These are phyloP conservation scores for Siderastrea radians DNA, from an alignment of 92 coral and sea anemone species.

Conservation along the genomic window DNA sequence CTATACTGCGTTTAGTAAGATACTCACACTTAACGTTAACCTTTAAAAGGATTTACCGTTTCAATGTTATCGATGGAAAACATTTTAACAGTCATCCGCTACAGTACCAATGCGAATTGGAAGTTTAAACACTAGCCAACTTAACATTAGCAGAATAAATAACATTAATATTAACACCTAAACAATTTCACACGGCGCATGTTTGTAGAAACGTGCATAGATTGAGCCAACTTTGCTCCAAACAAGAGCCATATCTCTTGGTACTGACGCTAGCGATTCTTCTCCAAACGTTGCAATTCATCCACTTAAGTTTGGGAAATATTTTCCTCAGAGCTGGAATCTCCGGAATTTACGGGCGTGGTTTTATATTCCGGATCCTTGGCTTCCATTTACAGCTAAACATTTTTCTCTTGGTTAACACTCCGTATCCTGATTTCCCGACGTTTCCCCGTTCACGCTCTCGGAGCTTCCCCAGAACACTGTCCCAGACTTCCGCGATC, in stretches of 20 bases:
- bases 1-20: neutral
- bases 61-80: too few relatives aligned
- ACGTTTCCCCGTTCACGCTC: constrained; percentile 42
- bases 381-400: neutral
- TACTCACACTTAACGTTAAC: neutral
- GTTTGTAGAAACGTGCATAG: neutral
- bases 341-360: neutral
- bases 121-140: neutral
- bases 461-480: constrained; percentile 50
- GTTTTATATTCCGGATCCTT: neutral
- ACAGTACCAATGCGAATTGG: neutral
- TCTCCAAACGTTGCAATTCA: neutral
- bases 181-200: neutral
- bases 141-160: neutral
- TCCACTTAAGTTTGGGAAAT: neutral
- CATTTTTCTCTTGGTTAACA: neutral
- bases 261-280: neutral
- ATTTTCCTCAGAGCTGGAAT: neutral
- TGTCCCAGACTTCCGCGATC: constrained; percentile 51
- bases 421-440: constrained; percentile 33
- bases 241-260: constrained; percentile 2
- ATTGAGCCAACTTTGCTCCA: constrained; percentile 1
- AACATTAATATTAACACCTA: neutral
- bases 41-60: too few relatives aligned
- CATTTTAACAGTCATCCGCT: neutral